A percentile compares a stretch with the other conserved stretches of the same genome.
phyloP scores from a whole-genome alignment of 2,113 vertebrate species.

The Alaudala cheleensis region DNA sequence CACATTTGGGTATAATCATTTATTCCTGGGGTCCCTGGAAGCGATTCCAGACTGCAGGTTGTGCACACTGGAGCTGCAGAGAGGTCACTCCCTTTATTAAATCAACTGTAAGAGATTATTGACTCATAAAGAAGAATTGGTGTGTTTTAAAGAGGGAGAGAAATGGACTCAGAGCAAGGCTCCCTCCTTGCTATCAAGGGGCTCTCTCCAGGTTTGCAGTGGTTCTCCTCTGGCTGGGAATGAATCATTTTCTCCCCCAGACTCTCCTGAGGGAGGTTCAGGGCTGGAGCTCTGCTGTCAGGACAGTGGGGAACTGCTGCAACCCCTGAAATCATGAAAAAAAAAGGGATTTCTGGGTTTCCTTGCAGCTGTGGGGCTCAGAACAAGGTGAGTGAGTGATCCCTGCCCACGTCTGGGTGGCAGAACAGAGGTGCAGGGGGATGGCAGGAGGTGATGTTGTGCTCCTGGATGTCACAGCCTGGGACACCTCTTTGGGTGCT shows the following conservation, averaged over 20 bases:
- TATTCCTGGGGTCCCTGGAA: conserved; percentile 35
- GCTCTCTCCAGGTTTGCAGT: not conserved
- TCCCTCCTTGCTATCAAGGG: not conserved
- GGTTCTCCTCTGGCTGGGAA: not conserved
- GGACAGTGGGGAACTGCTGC: not conserved
- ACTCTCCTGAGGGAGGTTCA: not conserved
- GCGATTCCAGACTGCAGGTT: conserved; percentile 36
- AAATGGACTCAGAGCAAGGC: not conserved
- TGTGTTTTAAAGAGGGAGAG: not conserved
- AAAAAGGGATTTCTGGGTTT: fast-evolving
- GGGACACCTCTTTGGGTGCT: too few relatives aligned
- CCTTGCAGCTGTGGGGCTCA: not conserved
- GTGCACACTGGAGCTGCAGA: not conserved
- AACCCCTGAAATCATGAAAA: not conserved
- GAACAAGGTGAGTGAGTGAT: fast-evolving
- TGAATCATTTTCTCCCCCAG: not conserved
- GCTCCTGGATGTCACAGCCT: not conserved
- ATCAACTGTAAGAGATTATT: conserved; percentile 28
- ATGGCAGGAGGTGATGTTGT: fast-evolving
- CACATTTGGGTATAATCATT: conserved; percentile 44
- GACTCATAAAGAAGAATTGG: conserved; percentile 38
- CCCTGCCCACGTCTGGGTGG: fast-evolving
- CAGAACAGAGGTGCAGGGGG: not conserved
- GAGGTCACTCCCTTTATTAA: conserved; percentile 37
- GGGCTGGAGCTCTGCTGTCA: not conserved